Conservation (phyloP, 2,113 vertebrate species). For the Perca schrenkii region DNA sequence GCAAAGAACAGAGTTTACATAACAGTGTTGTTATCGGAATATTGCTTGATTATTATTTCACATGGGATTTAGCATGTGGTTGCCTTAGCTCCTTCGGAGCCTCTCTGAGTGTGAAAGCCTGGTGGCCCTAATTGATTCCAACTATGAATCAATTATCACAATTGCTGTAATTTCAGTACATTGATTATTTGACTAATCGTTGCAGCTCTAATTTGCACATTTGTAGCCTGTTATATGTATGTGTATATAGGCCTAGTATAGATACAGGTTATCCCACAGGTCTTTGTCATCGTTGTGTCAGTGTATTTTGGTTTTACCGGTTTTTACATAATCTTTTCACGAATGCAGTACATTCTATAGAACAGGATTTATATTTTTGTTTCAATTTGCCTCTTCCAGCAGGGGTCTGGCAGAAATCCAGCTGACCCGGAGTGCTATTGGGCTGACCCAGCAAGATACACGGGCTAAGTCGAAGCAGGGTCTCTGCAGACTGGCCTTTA, state of each 20-base stretch:
- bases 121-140: too few species aligned
- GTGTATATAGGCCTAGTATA: too few species aligned
- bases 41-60: background rate
- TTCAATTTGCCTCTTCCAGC: constrained; percentile 41
- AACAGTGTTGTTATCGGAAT: background rate
- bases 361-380: constrained; percentile 41
- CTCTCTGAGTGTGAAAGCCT: too few species aligned
- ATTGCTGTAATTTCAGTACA: background rate
- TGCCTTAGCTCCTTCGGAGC: background rate
- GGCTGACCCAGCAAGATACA: constrained; percentile 70
- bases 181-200: background rate
- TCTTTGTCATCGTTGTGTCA: too few species aligned
- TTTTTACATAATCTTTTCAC: too few species aligned
- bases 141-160: background rate
- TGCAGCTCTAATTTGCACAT: background rate
- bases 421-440: constrained; percentile 60
- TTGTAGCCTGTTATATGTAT: background rate
- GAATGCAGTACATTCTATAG: too few species aligned
- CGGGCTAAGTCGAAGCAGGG: constrained; percentile 29
- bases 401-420: constrained; percentile 52
- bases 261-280: background rate
- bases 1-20: background rate
- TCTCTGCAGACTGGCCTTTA: constrained; percentile 63
- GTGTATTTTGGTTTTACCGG: too few species aligned
- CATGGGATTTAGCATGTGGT: background rate